Conservation (phyloP, 1,140 invertebrate genomes). For the Oncopodura yosiiana region DNA sequence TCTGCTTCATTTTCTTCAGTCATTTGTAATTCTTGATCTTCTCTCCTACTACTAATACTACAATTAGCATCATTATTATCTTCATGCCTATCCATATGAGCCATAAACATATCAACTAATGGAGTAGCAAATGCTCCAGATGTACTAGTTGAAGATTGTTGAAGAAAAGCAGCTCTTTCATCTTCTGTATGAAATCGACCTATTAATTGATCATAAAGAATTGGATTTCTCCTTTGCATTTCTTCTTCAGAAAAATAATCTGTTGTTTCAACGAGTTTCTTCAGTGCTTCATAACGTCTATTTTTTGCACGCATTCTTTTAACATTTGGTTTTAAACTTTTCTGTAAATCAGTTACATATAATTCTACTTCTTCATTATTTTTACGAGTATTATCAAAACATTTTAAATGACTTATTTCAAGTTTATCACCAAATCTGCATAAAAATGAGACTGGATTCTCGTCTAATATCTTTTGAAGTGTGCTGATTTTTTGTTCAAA, state of each 20-base stretch:
- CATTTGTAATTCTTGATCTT: conserved; percentile 47
- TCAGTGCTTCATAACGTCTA: conserved; percentile 68
- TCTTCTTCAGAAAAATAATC: conserved; percentile 80
- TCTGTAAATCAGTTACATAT: conserved; percentile 14
- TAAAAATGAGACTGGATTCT: conserved; percentile 58
- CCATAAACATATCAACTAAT: conserved; percentile 42
- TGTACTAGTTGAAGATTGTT: conserved; percentile 1
- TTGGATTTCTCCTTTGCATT: conserved; percentile 84
- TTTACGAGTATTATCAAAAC: conserved; percentile 14
- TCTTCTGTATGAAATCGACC: conserved; percentile 70
- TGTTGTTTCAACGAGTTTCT: conserved; percentile 56
- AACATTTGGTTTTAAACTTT: conserved; percentile 14
- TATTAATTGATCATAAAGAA: conserved; percentile 77
- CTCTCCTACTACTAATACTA: conserved; percentile 46
- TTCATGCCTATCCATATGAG: conserved; percentile 48
- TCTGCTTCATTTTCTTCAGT: conserved; percentile 45
- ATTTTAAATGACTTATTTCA: conserved; percentile 40
- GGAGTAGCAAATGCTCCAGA: conserved; percentile 20
- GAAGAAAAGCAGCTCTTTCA: conserved; percentile 49
- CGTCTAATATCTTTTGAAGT: conserved; percentile 53
- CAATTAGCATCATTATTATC: conserved; percentile 44
- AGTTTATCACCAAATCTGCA: conserved; percentile 64
- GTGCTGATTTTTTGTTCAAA: conserved; percentile 57
- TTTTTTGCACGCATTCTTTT: conserved; percentile 58
- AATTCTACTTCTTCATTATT: conserved; percentile 13